Percentiles rank a stretch among this genome's conserved stretches.
Conservation (phyloP, 2,113 vertebrate species). For the Amphiprion ocellaris region DNA sequence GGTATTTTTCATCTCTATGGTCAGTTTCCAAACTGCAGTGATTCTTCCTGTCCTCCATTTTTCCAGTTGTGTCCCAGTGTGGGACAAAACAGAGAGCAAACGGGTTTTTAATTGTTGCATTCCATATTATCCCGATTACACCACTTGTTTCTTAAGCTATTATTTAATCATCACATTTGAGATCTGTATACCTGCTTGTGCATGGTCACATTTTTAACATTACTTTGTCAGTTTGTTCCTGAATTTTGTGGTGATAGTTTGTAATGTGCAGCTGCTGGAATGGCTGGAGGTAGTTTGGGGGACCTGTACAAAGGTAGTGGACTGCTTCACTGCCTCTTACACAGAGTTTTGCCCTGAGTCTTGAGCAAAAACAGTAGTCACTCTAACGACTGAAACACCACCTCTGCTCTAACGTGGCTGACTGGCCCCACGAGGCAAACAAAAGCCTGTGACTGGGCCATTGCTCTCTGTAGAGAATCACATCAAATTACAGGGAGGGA, state of each 20-base stretch:
- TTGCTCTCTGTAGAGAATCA: conserved; percentile 52
- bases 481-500: conserved; percentile 32
- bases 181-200: conserved; percentile 4
- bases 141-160: neutral
- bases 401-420: conserved; percentile 42
- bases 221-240: conserved; percentile 34
- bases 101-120: conserved; percentile 10
- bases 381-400: conserved; percentile 57
- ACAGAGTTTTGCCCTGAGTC: conserved; percentile 55
- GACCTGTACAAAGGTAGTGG: conserved; percentile 41
- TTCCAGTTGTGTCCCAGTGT: neutral
- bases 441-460: conserved; percentile 42
- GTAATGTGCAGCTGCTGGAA: conserved; percentile 61
- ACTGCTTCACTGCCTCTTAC: conserved; percentile 59
- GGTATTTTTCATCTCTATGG: neutral
- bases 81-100: neutral
- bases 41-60: neutral
- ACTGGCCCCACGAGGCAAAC: conserved; percentile 51
- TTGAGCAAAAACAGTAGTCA: conserved; percentile 48
- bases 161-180: conserved; percentile 24
- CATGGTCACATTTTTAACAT: neutral
- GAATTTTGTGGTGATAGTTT: conserved; percentile 57
- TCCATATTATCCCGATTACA: conserved; percentile 10
- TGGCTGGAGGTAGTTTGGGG: conserved; percentile 54
- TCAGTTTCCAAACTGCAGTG: neutral